A percentile compares a stretch with the other conserved stretches of the same genome.
These are phyloP conservation scores for Centropus unirufus DNA, from an alignment of 2,113 vertebrate genomes.

Conservation along the genomic window DNA sequence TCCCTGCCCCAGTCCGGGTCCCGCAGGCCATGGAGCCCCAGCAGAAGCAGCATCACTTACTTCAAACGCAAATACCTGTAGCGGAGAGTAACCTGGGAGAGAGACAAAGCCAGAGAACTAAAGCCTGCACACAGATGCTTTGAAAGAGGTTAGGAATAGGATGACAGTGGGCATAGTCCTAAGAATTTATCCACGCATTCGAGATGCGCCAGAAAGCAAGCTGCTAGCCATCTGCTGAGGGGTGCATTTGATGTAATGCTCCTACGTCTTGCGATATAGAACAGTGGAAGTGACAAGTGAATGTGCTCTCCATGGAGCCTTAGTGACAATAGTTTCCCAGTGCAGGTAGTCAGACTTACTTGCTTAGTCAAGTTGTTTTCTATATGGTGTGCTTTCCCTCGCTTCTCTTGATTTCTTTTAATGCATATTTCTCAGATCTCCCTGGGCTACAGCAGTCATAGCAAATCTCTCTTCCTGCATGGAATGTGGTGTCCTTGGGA, in stretches of 20 bases:
- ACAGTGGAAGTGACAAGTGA: neutral
- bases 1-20: neutral
- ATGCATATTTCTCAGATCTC: neutral
- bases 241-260: neutral
- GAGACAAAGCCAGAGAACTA: neutral
- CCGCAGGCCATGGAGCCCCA: neutral
- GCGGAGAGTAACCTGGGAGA: neutral
- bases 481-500: neutral
- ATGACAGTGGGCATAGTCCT: neutral
- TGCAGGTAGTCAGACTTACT: conserved; percentile 10
- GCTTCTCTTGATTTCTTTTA: conserved; percentile 26
- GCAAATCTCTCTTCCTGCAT: neutral
- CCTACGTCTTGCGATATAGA: neutral
- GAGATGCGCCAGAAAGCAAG: neutral
- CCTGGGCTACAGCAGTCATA: neutral
- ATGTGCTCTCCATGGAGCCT: neutral
- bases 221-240: neutral
- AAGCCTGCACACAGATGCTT: neutral
- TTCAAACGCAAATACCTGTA: conserved; percentile 47
- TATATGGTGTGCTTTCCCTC: conserved; percentile 19
- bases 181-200: neutral
- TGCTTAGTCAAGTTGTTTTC: conserved; percentile 29
- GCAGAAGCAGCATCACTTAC: conserved; percentile 12
- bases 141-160: neutral
- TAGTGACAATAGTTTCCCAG: neutral